Percentiles rank a stretch among this genome's conserved stretches.
phyloP scores from a whole-genome alignment of 2,113 vertebrate genomes.

The Corythaixoides concolor region DNA sequence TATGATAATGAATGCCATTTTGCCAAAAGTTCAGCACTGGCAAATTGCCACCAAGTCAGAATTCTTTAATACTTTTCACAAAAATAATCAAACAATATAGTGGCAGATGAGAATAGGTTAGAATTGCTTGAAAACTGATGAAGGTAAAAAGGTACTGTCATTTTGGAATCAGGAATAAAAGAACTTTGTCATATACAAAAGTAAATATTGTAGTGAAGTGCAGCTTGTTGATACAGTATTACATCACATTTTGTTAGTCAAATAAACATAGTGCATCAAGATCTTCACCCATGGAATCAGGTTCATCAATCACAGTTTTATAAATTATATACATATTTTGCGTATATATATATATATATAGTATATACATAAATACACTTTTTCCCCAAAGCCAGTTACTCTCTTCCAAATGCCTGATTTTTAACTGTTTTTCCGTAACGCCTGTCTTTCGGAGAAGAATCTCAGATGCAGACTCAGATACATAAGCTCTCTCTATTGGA shows the following conservation, averaged over 20 bases:
- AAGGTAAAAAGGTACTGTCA: not conserved
- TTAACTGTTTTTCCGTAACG: not conserved
- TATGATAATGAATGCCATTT: not conserved
- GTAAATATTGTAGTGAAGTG: not conserved
- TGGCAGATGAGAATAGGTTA: not conserved
- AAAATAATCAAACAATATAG: not conserved
- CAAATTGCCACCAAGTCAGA: not conserved
- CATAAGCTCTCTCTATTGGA: not conserved
- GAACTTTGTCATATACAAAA: not conserved
- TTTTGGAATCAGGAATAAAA: not conserved
- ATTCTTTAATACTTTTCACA: not conserved
- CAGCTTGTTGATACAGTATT: not conserved
- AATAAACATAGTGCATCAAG: not conserved
- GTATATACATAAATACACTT: not conserved
- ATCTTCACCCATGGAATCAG: not conserved
- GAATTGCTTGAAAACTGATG: not conserved
- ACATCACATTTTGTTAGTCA: not conserved
- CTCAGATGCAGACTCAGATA: not conserved
- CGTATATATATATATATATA: not conserved
- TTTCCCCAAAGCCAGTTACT: not conserved
- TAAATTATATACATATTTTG: not conserved
- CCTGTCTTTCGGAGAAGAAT: not conserved
- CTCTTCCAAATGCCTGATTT: not conserved
- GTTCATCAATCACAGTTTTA: not conserved
- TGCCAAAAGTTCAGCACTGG: not conserved